Evolutionary conservation across 2,888 invertebrate genomes (phyloP).

Genomic region (Phortica okadai): DNA sequence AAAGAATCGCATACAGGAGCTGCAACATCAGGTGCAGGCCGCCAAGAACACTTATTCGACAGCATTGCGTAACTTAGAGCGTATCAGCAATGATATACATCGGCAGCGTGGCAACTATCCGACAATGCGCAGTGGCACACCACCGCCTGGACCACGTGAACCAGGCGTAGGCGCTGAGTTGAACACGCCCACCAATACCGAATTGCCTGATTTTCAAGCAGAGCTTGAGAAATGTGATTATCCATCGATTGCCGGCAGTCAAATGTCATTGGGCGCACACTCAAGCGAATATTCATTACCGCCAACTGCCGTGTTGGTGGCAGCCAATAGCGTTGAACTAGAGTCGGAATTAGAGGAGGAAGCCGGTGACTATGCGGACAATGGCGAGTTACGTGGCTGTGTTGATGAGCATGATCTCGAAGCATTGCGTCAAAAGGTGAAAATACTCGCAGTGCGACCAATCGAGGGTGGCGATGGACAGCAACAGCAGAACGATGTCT

Average conservation of each 20-base stretch:
- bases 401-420: constrained; percentile 79
- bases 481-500: constrained; percentile 80
- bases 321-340: constrained; percentile 38
- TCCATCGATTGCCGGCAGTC: constrained; percentile 77
- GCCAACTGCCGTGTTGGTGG: constrained; percentile 55
- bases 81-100: constrained; percentile 95
- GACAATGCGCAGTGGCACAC: constrained; percentile 53
- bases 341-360: constrained; percentile 54
- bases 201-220: constrained; percentile 77
- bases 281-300: constrained; percentile 26
- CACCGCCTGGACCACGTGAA: constrained; percentile 77
- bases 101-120: constrained; percentile 74
- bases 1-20: constrained; percentile 87
- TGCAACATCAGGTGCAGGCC: constrained; percentile 84
- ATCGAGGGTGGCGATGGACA: constrained; percentile 85
- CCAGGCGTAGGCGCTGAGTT: constrained; percentile 88
- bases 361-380: constrained; percentile 60
- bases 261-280: constrained; percentile 76
- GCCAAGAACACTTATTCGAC: constrained; percentile 89
- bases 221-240: constrained; percentile 80
- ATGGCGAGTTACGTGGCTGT: constrained; percentile 55
- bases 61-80: constrained; percentile 89
- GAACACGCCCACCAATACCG: constrained; percentile 68
- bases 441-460: constrained; percentile 85
- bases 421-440: constrained; percentile 82